Evolutionary conservation across 2,888 invertebrate genomes (phyloP), one percentile per base, ranked within the genome.

Genomic region (Alloplasta piceator): DNA sequence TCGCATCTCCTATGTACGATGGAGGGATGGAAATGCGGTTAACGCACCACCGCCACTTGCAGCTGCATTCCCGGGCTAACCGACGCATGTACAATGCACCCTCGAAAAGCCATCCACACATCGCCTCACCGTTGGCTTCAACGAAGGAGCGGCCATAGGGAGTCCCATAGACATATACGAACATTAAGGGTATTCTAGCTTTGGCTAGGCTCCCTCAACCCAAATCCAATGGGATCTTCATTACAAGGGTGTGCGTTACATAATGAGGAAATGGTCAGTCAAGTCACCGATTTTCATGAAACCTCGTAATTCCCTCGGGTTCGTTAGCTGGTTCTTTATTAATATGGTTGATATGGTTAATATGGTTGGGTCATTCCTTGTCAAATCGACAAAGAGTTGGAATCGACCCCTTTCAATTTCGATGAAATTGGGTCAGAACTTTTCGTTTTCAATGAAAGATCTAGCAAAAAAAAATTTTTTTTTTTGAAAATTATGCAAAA

Each of bases 41-140:
- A 80, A 84, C 82, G 84, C 84, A 84, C 80, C 67, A 52, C 64
- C 52, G 60, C 82, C 74, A 78, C 82, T 79, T 74, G 70, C 82
- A 82, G 56, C 63, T 67, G 78, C 79, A 82, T 82, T 80, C 72
- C 48, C 79, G 71, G 80, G 83, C 78, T 82, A 84, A 83, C 80
- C 76, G 67, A 80, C 70, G 78, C 82, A 81, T 81, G 79, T 79
- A 76, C 76, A 75, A 60, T 72, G 76, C 61, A 67, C 71, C 61
- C 75, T 39, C 43, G 46, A 48, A 26, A 26, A 75, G 66, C 66
- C 14, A 14, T 14, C 58, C 50, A 63, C 36, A 63, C 63, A 48
- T 55, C 75, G 50, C 9, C 58, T 46, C n/a, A 61, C 36, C 55
- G 55, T 64, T 67, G 39, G 61, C 72, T 43, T 48, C 76, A 67